Evolutionary conservation across 2,888 invertebrate genomes (phyloP).

Genomic region (Mesopsocus fuscifrons): DNA sequence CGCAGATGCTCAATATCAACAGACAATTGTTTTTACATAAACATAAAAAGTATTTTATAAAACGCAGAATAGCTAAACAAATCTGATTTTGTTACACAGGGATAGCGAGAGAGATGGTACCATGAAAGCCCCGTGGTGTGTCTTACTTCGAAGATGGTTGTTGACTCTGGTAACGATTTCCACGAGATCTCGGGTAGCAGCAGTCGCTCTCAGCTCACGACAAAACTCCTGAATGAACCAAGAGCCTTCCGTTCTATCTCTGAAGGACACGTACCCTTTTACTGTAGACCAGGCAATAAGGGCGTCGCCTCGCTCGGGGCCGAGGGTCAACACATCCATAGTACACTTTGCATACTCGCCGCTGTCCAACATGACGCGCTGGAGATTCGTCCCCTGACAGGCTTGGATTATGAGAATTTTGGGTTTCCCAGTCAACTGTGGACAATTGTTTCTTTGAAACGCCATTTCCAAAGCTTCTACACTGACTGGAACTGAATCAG

Average conservation of each 20-base stretch:
- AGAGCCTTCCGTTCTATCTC: neutral
- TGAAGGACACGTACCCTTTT: slow-evolving; percentile 1
- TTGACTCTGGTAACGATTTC: neutral
- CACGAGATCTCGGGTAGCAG: neutral
- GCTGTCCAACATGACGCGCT: neutral
- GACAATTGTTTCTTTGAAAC: slow-evolving; percentile 6
- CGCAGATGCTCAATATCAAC: too few species aligned
- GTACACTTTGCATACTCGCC: neutral
- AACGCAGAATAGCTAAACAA: too few species aligned
- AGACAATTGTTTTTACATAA: too few species aligned
- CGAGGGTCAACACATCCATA: too few species aligned
- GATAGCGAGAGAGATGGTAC: neutral
- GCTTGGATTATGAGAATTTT: slow-evolving; percentile 5
- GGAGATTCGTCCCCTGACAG: neutral
- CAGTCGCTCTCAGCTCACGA: neutral
- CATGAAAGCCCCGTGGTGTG: neutral
- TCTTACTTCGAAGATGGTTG: neutral
- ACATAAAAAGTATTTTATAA: too few species aligned
- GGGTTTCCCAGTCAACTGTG: slow-evolving; percentile 2
- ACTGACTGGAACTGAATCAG: slow-evolving; percentile 2
- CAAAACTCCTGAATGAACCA: slow-evolving; percentile 7
- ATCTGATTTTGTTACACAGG: neutral
- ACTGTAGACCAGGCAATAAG: slow-evolving; percentile 6
- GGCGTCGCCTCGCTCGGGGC: neutral
- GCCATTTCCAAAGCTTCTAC: slow-evolving; percentile 2